These are phyloP conservation scores for Lagenorhynchus albirostris DNA, from an alignment of 2,113 vertebrate genomes.

Conservation along the genomic window DNA sequence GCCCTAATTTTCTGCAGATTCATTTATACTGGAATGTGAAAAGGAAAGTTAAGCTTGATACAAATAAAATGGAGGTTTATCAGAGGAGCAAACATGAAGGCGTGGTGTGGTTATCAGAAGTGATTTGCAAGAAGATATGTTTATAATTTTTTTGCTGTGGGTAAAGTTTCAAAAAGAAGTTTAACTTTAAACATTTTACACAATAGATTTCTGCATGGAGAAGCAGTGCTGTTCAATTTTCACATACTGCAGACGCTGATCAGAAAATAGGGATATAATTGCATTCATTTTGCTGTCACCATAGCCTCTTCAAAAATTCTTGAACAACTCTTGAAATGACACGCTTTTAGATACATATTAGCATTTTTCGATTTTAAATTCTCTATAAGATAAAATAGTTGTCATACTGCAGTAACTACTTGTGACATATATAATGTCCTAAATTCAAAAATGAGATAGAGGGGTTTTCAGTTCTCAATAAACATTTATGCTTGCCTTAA, in stretches of 20 bases:
- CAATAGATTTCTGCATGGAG: constrained; percentile 58
- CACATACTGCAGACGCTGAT: constrained; percentile 81
- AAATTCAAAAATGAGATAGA: constrained; percentile 85
- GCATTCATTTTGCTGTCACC: constrained; percentile 89
- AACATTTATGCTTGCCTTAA: constrained; percentile 79
- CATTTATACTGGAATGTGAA: background rate
- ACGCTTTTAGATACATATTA: constrained; percentile 91
- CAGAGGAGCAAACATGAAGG: background rate
- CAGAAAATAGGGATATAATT: constrained; percentile 90
- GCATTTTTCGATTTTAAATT: constrained; percentile 88
- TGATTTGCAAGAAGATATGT: constrained; percentile 60
- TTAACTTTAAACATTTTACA: constrained; percentile 60
- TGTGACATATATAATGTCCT: constrained; percentile 85
- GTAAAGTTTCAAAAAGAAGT: constrained; percentile 62
- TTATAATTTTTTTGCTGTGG: background rate
- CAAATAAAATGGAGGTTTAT: background rate
- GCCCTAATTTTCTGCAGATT: constrained; percentile 51
- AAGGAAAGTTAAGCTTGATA: background rate
- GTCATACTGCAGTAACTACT: constrained; percentile 82
- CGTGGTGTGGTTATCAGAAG: background rate
- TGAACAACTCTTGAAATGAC: constrained; percentile 88
- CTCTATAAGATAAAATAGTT: constrained; percentile 84
- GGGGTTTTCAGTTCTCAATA: constrained; percentile 79
- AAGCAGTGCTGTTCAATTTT: constrained; percentile 81
- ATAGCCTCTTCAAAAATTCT: constrained; percentile 88